Evolutionary conservation across 1,140 invertebrate genomes (phyloP).

Genomic region (Asbolus verrucosus): DNA sequence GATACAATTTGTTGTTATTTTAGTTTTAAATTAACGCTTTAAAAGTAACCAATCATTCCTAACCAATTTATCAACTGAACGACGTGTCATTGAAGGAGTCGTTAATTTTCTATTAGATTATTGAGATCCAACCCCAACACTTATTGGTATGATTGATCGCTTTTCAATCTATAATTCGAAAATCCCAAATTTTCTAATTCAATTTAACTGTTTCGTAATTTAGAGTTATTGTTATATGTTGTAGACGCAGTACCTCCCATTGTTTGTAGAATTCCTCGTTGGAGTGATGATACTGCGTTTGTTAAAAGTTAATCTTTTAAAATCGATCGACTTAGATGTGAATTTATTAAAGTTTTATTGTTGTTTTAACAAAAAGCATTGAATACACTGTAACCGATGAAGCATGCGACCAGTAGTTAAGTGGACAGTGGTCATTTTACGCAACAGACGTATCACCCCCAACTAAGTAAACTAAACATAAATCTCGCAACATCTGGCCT

Average conservation of each 20-base stretch:
- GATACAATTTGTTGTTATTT: too few relatives aligned
- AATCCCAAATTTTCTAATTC: conserved; percentile 44
- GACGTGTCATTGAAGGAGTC: conserved; percentile 44
- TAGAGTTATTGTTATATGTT: conserved; percentile 16
- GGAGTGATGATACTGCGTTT: too few relatives aligned
- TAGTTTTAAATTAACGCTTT: conserved; percentile 27
- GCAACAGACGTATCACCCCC: conserved; percentile 39
- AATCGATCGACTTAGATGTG: too few relatives aligned
- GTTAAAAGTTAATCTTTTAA: neutral
- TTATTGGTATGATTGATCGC: conserved; percentile 44
- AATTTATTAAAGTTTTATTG: too few relatives aligned
- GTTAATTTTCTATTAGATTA: conserved; percentile 49
- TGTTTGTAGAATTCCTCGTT: too few relatives aligned
- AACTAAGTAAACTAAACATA: conserved; percentile 32
- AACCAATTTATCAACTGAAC: conserved; percentile 46
- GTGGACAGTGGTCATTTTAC: conserved; percentile 47
- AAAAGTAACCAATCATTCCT: conserved; percentile 44
- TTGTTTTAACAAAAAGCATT: conserved; percentile 29
- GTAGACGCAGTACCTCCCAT: too few relatives aligned
- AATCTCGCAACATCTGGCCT: conserved; percentile 45
- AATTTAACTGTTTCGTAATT: conserved; percentile 38
- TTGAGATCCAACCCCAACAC: conserved; percentile 17
- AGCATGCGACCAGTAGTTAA: conserved; percentile 20
- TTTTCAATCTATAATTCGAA: conserved; percentile 48
- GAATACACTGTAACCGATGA: too few relatives aligned